Base-by-base conservation (phyloP, 2,797 vertebrate species). In the Pseudomugil tenellus region DNA sequence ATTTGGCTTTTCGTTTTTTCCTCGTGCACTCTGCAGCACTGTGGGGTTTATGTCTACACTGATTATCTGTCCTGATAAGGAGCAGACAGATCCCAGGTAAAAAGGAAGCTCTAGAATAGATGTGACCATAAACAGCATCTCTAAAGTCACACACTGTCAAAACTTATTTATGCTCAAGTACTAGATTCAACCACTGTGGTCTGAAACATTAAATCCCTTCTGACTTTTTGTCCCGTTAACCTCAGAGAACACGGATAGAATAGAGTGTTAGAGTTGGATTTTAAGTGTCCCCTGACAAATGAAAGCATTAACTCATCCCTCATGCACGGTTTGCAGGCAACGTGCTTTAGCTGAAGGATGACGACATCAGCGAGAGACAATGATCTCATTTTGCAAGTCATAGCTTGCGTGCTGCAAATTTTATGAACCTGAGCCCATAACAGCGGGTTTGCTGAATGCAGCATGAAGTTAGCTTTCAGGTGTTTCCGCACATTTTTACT, bases 41-140 rank as follows among this genome's bases (percentile, higher is more conserved):
- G 56, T 58, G 35, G 21, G 41, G n/a, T 57, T 37, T 51, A 52
- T n/a, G 25, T 46, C 46, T 49, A 26, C 25, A 17, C 59, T 69
- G 54, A 73, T 72, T 34, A 65, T 60, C 12, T 25, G 23, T 66
- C 21, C 63, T 12, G 63, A 74, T 57, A 37, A 58, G 56, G 14
- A 72, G 59, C 72, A 58, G 58, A 68, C 55, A 59, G 16, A 59
- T 77, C 53, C 26, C 13, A 59, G 46, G 68, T 35, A 59, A 61
- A 31, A 58, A 57, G 25, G 39, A 58, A 21, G 49, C 2, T 29
- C 49, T 32, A 25, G 54, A 70, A 14, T 39, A 48, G 35, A 3
- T 29, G 54, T 26, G 26, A 67, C 41, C 49, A 55, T 56, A 73
- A 76, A 62, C 53, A 35, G 46, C 31, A 11, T 10, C 73, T 63